Conservation (phyloP, 2,888 invertebrate species). For the Scaptomyza caliginosa region DNA sequence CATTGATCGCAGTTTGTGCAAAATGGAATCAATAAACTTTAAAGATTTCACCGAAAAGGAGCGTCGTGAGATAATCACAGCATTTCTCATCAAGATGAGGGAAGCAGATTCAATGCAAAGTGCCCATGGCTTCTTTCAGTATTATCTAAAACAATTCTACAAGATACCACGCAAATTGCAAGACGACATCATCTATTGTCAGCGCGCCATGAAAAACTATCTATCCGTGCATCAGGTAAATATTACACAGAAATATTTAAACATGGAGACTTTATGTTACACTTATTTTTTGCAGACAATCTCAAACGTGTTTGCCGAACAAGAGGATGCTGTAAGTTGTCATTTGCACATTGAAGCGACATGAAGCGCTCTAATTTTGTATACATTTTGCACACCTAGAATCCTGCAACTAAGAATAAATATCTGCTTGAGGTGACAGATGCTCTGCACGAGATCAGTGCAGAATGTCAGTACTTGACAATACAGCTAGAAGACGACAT, state of each 20-base stretch:
- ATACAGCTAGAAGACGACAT: constrained; percentile 58
- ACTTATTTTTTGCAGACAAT: constrained; percentile 44
- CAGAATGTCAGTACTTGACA: constrained; percentile 61
- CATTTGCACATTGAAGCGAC: not conserved
- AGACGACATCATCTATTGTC: constrained; percentile 65
- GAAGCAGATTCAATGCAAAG: constrained; percentile 44
- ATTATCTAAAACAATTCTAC: constrained; percentile 63
- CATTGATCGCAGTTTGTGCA: not conserved
- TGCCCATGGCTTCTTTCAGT: constrained; percentile 55
- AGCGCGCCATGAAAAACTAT: constrained; percentile 53
- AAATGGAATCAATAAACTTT: constrained; percentile 65
- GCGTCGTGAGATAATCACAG: constrained; percentile 59
- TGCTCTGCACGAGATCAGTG: constrained; percentile 51
- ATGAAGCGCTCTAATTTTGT: not conserved
- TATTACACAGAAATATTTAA: not conserved
- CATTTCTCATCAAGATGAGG: constrained; percentile 60
- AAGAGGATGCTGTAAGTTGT: constrained; percentile 46
- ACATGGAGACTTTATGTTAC: too few relatives aligned
- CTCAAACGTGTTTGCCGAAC: constrained; percentile 21
- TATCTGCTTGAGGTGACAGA: constrained; percentile 54
- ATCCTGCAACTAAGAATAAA: constrained; percentile 25
- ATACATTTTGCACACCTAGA: constrained; percentile 27
- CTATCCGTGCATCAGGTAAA: constrained; percentile 55
- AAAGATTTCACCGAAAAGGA: constrained; percentile 56
- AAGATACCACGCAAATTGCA: constrained; percentile 48